Evolutionary conservation across 2,113 vertebrate genomes (phyloP).

Genomic region (Daboia siamensis): DNA sequence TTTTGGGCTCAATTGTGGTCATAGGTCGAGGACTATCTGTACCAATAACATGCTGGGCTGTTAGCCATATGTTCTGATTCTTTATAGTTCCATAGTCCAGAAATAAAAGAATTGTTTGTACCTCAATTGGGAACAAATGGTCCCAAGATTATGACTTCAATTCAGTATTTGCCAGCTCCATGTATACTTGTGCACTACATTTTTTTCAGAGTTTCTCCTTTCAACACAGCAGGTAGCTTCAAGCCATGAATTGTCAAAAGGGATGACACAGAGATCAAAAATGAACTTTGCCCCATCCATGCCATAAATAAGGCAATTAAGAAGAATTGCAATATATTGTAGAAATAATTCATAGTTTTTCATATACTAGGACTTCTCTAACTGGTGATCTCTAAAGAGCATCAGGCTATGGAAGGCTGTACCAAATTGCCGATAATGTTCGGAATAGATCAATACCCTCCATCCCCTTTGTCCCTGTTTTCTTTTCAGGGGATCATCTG

Average conservation of each 20-base stretch:
- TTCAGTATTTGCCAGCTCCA: background rate
- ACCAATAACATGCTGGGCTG: background rate
- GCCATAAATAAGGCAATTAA: background rate
- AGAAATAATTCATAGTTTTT: background rate
- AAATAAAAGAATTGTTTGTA: background rate
- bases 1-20: background rate
- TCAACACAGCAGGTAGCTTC: background rate
- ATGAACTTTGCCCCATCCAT: background rate
- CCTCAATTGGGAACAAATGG: background rate
- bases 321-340: background rate
- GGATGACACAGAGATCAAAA: background rate
- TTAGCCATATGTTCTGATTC: background rate
- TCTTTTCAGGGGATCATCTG: background rate
- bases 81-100: background rate
- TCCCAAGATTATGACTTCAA: background rate
- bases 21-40: background rate
- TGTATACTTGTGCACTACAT: background rate
- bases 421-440: background rate
- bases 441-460: background rate
- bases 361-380: background rate
- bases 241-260: constrained; percentile 1
- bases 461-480: background rate
- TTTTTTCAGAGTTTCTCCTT: background rate
- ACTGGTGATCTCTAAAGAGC: background rate
- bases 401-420: background rate